Percentiles rank a stretch among this genome's conserved stretches.
These are phyloP conservation scores for Marronus borbonicus DNA, from an alignment of 2,888 invertebrate species.

Conservation along the genomic window DNA sequence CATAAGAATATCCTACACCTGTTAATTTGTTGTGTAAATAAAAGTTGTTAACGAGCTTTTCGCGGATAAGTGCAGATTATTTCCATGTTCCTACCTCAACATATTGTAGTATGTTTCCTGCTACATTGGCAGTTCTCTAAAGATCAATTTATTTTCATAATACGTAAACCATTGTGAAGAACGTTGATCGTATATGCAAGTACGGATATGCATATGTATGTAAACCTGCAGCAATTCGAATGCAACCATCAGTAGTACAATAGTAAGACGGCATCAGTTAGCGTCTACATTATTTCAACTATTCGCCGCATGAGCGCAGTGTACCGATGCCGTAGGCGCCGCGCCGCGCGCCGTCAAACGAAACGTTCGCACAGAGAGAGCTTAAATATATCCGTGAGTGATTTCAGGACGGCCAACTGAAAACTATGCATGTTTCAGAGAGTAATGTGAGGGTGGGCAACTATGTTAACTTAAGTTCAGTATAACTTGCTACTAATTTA, in stretches of 20 bases:
- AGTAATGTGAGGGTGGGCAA: constrained; percentile 69
- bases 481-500: constrained; percentile 66
- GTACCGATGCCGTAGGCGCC: constrained; percentile 52
- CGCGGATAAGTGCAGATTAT: no score
- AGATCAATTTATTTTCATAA: no score
- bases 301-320: constrained; percentile 59
- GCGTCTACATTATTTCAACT: constrained; percentile 56
- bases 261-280: constrained; percentile 14
- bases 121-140: no score
- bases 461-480: constrained; percentile 68
- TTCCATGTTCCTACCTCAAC: no score
- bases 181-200: neutral
- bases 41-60: no score
- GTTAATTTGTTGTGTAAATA: no score
- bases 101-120: no score
- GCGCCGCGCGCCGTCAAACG: constrained; percentile 47
- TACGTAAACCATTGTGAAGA: neutral
- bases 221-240: constrained; percentile 24
- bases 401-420: constrained; percentile 57
- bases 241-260: constrained; percentile 33
- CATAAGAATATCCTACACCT: no score
- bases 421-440: constrained; percentile 60
- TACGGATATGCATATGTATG: no score
- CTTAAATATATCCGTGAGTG: constrained; percentile 53
- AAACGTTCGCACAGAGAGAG: constrained; percentile 55